These are phyloP conservation scores for Amblyopsis rosae DNA, from an alignment of 2,113 vertebrate species.

Conservation along the genomic window DNA sequence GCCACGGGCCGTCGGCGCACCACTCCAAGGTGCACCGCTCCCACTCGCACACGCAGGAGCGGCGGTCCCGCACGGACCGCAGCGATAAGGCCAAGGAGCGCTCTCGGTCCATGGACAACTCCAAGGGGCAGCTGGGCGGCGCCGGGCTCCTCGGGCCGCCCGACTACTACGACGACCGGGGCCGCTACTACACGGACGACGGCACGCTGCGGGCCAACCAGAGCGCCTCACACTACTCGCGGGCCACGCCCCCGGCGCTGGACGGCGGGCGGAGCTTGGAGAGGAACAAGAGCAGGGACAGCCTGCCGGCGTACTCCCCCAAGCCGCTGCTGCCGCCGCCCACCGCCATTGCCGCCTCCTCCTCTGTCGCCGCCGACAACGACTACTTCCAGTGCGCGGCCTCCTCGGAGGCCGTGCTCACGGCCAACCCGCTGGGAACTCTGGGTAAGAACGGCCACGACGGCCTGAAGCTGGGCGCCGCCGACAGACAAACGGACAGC, in stretches of 20 bases:
- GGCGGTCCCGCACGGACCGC: constrained; percentile 91
- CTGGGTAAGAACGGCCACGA: constrained; percentile 86
- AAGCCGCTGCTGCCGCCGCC: constrained; percentile 70
- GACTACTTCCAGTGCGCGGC: constrained; percentile 94
- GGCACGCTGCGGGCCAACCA: constrained; percentile 87
- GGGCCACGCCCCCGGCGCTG: constrained; percentile 82
- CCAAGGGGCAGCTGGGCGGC: constrained; percentile 90
- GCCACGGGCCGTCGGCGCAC: constrained; percentile 84
- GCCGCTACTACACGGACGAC: constrained; percentile 89
- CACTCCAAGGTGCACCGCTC: constrained; percentile 96
- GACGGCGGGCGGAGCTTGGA: constrained; percentile 84
- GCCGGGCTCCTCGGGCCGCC: constrained; percentile 83
- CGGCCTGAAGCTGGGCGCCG: constrained; percentile 80
- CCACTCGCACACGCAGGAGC: constrained; percentile 97
- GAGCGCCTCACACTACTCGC: constrained; percentile 80
- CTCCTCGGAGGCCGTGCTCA: constrained; percentile 86
- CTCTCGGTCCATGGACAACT: constrained; percentile 97
- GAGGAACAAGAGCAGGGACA: constrained; percentile 85
- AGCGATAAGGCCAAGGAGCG: constrained; percentile 97
- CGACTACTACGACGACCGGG: constrained; percentile 89
- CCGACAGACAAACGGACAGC: constrained; percentile 80
- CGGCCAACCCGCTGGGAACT: constrained; percentile 84
- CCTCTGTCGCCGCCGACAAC: constrained; percentile 66
- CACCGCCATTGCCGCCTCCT: not conserved
- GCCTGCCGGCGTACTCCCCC: constrained; percentile 83